Base-by-base conservation (phyloP, 1,140 invertebrate species). In the Riptortus pedestris region DNA sequence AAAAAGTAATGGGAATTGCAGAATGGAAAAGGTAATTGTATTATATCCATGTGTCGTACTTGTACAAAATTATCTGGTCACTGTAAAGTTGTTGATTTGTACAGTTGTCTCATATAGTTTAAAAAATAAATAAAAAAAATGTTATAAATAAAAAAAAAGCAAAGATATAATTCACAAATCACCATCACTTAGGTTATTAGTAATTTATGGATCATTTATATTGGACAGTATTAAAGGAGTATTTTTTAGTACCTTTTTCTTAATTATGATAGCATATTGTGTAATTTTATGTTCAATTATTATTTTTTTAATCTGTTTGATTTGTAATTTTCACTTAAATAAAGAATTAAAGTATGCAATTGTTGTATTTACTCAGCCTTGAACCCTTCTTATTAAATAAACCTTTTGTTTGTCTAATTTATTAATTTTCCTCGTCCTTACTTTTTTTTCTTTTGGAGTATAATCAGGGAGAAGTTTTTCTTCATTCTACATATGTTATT, bases 251-350 rank as follows among this genome's bases (percentile, higher is more conserved):
- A 24, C 18, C 20, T 26, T 55, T 24, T 27, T 20, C 18, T 24
- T 55, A 55, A 24, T 38, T 38, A 14, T 38, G 5, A 38, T n/a
- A n/a, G n/a, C n/a, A 38, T 7, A 7, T 24, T 55, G 26, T 24
- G 22, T 51, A 51, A 24, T 55, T 26, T 24, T 55, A 55, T 24
- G 51, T 55, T 38, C 14, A 38, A 7, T 38, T 38, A 38, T 7
- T 38, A 7, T 38, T 38, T 38, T 55, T 55, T 55, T 55, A 16
- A 14, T 55, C 24, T 24, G 12, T 55, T 55, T 55, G 16, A 55
- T 55, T 55, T 55, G 51, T 55, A 55, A 24, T 55, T 55, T 55
- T 55, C 51, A 55, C 51, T 24, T 55, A 24, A 38, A 55, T 55
- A 55, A 55, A 55, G 24, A 18, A 26, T 24, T 47, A 47, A 47